Percentiles rank a stretch among this genome's conserved stretches.
Evolutionary conservation across 2,888 invertebrate genomes (phyloP).

Genomic region (Eristalinus sepulchralis): DNA sequence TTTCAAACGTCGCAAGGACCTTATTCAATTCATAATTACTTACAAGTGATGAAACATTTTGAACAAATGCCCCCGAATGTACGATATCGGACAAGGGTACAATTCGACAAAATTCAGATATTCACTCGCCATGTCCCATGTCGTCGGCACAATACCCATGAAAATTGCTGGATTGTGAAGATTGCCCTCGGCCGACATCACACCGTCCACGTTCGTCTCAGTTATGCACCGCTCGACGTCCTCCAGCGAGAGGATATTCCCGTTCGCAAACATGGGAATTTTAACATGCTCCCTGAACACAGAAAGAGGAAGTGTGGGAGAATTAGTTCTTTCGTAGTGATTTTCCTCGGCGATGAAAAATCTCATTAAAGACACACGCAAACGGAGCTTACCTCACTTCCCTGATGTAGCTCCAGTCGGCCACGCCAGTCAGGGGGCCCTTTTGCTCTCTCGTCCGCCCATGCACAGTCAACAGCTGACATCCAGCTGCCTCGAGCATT

Average conservation of each 20-base stretch:
- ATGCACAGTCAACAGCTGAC: constrained; percentile 95
- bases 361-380: constrained; percentile 60
- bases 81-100: constrained; percentile 94
- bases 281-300: constrained; percentile 87
- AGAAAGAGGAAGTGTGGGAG: neutral
- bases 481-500: constrained; percentile 97
- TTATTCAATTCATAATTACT: constrained; percentile 77
- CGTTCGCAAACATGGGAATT: constrained; percentile 98
- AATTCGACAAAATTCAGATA: constrained; percentile 91
- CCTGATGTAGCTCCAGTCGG: constrained; percentile 96
- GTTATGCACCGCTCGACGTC: constrained; percentile 93
- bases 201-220: constrained; percentile 92
- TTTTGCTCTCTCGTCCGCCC: constrained; percentile 97
- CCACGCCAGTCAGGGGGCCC: constrained; percentile 96
- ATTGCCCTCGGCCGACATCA: constrained; percentile 97
- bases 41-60: constrained; percentile 97
- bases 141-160: constrained; percentile 87
- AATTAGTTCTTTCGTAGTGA: neutral
- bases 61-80: constrained; percentile 96
- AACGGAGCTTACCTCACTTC: constrained; percentile 87
- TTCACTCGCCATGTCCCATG: constrained; percentile 94
- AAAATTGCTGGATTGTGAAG: constrained; percentile 99
- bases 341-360: constrained; percentile 15
- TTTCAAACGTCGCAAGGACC: neutral
- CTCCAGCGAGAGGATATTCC: constrained; percentile 95